phyloP scores from a whole-genome alignment of 2,797 vertebrate genomes.

The Momotus momota region DNA sequence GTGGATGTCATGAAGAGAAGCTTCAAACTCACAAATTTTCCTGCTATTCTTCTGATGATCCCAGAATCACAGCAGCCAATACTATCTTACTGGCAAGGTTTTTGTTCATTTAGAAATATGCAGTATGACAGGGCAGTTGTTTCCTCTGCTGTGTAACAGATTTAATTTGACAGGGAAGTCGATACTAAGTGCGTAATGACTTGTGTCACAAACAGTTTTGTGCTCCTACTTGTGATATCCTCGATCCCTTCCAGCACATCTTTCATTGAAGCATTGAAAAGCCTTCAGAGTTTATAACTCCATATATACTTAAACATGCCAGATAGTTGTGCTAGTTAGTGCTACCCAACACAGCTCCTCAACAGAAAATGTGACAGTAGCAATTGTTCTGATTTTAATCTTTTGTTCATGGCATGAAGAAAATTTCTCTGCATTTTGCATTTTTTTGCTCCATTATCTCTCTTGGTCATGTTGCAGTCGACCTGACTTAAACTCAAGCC shows the following conservation, averaged over 20 bases:
- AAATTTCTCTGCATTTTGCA: neutral
- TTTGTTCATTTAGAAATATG: neutral
- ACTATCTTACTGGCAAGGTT: neutral
- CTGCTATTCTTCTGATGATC: neutral
- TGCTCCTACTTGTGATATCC: neutral
- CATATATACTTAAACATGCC: neutral
- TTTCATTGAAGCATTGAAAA: neutral
- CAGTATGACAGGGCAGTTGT: neutral
- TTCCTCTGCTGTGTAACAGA: neutral
- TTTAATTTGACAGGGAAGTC: slow-evolving; percentile 3
- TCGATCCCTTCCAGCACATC: neutral
- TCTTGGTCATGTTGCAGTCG: neutral
- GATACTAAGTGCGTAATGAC: neutral
- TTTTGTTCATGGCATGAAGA: neutral
- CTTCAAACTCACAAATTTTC: neutral
- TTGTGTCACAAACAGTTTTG: neutral
- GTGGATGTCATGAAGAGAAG: neutral
- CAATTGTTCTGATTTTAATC: neutral
- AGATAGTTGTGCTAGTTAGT: neutral
- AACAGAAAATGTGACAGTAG: neutral
- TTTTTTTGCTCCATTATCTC: neutral
- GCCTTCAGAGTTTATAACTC: neutral
- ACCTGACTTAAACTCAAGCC: neutral
- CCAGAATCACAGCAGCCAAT: neutral
- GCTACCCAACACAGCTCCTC: neutral